Conservation (phyloP, 2,113 vertebrate species). For the Halcyon senegalensis region DNA sequence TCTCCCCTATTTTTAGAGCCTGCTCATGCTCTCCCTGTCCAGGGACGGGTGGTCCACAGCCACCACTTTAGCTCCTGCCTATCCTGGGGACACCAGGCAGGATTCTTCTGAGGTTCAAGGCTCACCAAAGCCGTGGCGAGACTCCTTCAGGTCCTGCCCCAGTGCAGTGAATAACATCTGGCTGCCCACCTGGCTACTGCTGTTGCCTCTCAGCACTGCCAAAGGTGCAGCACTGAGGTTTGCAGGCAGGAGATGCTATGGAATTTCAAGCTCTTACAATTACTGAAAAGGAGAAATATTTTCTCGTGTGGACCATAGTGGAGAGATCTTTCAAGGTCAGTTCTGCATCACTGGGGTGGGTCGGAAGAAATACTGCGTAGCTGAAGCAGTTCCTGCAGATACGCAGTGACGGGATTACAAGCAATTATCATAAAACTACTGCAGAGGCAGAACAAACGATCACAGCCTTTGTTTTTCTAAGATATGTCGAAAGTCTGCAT, state of each 20-base stretch:
- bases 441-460: neutral
- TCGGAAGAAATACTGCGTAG: neutral
- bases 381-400: neutral
- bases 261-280: neutral
- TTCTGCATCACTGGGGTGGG: neutral
- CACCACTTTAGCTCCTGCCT: neutral
- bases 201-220: neutral
- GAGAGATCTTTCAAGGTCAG: neutral
- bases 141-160: neutral
- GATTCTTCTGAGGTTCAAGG: neutral
- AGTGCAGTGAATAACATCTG: neutral
- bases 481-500: neutral
- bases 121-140: neutral
- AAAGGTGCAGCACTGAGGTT: fast-evolving
- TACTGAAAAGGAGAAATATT: neutral
- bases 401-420: neutral
- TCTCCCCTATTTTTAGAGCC: neutral
- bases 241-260: neutral
- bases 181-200: neutral
- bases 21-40: too few species aligned
- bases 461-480: neutral
- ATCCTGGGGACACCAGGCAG: fast-evolving
- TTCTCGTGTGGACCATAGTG: fast-evolving
- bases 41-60: neutral
- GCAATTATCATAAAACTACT: neutral